A percentile compares a stretch with the other conserved stretches of the same genome.
Conservation (phyloP, 1,140 invertebrate genomes). For the Panagrolaimus sp. region DNA sequence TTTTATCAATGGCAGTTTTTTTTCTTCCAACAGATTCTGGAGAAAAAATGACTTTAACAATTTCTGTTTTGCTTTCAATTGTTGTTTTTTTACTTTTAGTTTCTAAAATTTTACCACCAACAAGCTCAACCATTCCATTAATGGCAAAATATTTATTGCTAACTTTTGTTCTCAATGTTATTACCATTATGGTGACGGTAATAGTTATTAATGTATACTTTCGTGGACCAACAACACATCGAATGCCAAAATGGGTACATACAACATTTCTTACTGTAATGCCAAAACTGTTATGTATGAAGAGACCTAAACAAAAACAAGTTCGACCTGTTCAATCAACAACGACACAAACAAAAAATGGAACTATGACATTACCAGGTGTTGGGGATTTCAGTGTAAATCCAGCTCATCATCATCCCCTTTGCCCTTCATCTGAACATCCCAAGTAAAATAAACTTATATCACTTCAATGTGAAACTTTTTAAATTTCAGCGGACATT, state of each 20-base stretch:
- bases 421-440: conserved; percentile 47
- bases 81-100: conserved; percentile 97
- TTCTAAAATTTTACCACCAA: conserved; percentile 96
- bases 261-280: conserved; percentile 76
- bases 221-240: conserved; percentile 76
- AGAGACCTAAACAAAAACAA: conserved; percentile 41
- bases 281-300: conserved; percentile 53
- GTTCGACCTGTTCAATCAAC: conserved; percentile 14
- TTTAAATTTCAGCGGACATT: background rate
- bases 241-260: conserved; percentile 89
- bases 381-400: conserved; percentile 48
- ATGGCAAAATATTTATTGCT: conserved; percentile 98
- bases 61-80: conserved; percentile 80
- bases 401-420: conserved; percentile 40
- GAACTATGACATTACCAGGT: conserved; percentile 49
- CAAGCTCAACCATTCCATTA: conserved; percentile 84
- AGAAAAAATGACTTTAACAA: conserved; percentile 62
- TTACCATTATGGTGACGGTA: conserved; percentile 95
- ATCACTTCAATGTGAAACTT: background rate
- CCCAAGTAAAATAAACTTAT: background rate
- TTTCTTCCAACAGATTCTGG: conserved; percentile 78
- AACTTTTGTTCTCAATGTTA: conserved; percentile 99
- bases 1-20: conserved; percentile 76
- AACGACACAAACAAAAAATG: conserved; percentile 20
- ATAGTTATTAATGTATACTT: conserved; percentile 99